Evolutionary conservation across 2,888 invertebrate genomes (phyloP).

Genomic region (Deroplatys truncata): DNA sequence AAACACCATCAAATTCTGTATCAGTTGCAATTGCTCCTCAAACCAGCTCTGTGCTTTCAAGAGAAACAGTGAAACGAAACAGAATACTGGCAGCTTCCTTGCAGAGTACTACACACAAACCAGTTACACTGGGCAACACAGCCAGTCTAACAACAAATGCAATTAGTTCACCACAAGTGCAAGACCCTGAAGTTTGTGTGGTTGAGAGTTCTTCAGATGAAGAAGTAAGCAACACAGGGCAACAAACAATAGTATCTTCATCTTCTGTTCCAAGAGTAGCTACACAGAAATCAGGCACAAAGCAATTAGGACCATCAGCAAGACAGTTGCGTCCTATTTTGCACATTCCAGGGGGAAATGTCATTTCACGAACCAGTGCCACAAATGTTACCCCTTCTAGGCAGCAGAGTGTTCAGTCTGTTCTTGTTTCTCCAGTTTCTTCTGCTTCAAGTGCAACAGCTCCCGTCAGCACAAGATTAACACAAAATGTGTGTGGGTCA

Average conservation of each 20-base stretch:
- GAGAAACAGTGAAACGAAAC: neutral
- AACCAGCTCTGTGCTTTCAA: neutral
- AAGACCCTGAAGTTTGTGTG: slow-evolving; percentile 21
- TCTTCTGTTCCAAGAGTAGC: slow-evolving; percentile 40
- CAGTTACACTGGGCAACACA: neutral
- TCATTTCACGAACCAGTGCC: neutral
- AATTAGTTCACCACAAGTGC: neutral
- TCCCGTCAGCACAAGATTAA: slow-evolving; percentile 40
- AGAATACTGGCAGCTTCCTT: slow-evolving; percentile 44
- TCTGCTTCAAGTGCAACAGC: slow-evolving; percentile 7
- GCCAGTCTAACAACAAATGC: neutral
- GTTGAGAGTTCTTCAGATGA: slow-evolving; percentile 29
- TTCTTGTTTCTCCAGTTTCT: neutral
- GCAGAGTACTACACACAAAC: slow-evolving; percentile 34
- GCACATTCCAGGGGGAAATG: slow-evolving; percentile 58
- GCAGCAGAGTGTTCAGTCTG: slow-evolving; percentile 19
- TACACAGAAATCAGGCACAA: slow-evolving; percentile 15
- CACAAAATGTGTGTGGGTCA: slow-evolving; percentile 33
- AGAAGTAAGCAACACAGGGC: slow-evolving; percentile 15
- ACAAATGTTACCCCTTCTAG: slow-evolving; percentile 42
- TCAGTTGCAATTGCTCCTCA: slow-evolving; percentile 2
- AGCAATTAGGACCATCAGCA: slow-evolving; percentile 47
- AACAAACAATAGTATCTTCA: neutral
- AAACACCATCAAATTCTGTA: neutral
- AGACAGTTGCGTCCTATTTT: slow-evolving; percentile 53